Conservation (phyloP, 2,113 vertebrate genomes). For the Cariama cristata region DNA sequence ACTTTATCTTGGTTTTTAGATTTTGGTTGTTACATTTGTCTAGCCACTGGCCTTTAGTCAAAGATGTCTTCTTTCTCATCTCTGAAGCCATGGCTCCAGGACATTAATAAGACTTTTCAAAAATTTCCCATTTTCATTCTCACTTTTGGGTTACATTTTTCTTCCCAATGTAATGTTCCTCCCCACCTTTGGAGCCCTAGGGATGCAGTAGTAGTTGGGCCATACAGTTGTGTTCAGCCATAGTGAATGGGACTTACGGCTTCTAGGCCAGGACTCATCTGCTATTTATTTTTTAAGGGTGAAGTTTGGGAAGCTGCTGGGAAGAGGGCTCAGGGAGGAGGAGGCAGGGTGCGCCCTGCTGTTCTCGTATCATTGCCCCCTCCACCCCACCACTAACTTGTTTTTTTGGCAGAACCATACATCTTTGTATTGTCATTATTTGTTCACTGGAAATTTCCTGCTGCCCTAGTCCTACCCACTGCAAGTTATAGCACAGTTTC, state of each 20-base stretch:
- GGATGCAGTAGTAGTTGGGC: background rate
- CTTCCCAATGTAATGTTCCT: background rate
- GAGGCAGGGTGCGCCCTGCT: background rate
- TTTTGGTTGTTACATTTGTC: background rate
- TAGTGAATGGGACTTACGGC: background rate
- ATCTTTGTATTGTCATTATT: background rate
- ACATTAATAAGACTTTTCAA: background rate
- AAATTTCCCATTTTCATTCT: background rate
- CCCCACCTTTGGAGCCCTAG: background rate
- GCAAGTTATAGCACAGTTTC: background rate
- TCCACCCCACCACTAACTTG: background rate
- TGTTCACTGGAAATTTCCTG: background rate
- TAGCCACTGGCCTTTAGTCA: background rate
- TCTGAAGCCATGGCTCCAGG: background rate
- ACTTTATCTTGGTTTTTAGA: background rate
- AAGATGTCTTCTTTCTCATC: background rate
- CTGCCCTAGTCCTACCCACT: background rate
- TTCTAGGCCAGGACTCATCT: background rate
- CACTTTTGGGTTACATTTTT: background rate
- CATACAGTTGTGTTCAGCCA: background rate
- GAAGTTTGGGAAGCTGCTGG: background rate
- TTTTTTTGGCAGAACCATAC: background rate
- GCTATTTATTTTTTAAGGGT: background rate
- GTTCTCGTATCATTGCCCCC: rapidly evolving
- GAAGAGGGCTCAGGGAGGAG: background rate